Evolutionary conservation across 2,888 invertebrate species (phyloP), one percentile per base, ranked within the genome.

Genomic region (Hypercompe scribonia): DNA sequence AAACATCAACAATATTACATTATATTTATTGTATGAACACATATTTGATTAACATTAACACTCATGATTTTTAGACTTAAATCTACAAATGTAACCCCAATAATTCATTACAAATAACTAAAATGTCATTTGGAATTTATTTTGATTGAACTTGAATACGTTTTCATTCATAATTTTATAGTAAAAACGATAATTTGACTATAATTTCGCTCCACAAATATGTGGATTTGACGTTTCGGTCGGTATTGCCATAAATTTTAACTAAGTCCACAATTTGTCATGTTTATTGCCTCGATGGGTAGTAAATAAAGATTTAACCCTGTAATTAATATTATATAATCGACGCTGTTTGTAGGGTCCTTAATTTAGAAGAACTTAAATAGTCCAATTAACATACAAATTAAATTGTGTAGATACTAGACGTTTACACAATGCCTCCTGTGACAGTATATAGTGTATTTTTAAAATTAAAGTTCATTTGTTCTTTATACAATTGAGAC

Each of bases 161-260:
- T 89, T 93, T 94, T 94, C 94, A 95, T 94, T 95, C 94, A 95
- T 94, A 88, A 94, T 91, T 79, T 83, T 78, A 69, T 83, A 83
- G 77, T 91, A 91, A 90, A 89, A 86, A 82, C 84, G 86, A 78
- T 79, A 80, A 84, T 83, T 83, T 86, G 83, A 86, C 88, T 89
- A 88, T 90, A 88, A 90, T 93, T 93, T 94, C 93, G 93, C 93
- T 93, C 92, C 91, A 90, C 89, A 87, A 92, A 91, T n/a, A n/a
- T 81, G 73, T 77, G 72, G 71, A 68, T 91, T 92, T 94, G 95
- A 95, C 94, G 80, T 92, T 91, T 90, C 70, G 68, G 65, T 13
- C 68, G 39, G 84, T 86, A 89, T 90, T 92, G 89, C 90, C 84
- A 86, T 36, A 63, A 39, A 21, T 50, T 70, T 24, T 8, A 36